Conservation (phyloP, 2,113 vertebrate genomes). For the Megaleporinus macrocephalus region DNA sequence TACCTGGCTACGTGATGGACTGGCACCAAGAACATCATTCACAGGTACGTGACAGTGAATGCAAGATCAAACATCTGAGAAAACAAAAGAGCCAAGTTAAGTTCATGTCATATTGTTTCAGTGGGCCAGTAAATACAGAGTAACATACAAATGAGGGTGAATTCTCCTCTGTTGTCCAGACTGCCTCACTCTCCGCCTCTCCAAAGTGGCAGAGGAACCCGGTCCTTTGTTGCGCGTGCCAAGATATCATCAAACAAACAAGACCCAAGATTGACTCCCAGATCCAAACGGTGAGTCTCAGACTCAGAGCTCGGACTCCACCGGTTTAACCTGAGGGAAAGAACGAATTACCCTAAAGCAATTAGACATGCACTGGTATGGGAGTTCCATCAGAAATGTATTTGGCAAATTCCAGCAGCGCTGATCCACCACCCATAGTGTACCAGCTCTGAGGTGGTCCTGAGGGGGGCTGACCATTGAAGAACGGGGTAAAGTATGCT, state of each 20-base stretch:
- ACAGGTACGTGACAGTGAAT: background rate
- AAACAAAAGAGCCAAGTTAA: too few species aligned
- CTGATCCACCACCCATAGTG: too few species aligned
- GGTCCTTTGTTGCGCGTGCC: constrained; percentile 34
- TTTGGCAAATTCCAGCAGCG: too few species aligned
- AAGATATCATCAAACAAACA: constrained; percentile 5
- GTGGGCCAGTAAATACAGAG: background rate
- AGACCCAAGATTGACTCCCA: background rate
- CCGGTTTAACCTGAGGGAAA: background rate
- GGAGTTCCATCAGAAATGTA: too few species aligned
- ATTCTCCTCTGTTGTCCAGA: background rate
- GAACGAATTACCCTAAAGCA: too few species aligned
- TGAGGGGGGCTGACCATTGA: too few species aligned
- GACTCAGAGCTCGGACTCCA: background rate
- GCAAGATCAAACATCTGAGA: background rate
- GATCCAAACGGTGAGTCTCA: constrained; percentile 6
- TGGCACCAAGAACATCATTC: background rate
- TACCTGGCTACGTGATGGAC: background rate
- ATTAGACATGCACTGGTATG: too few species aligned
- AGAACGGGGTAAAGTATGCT: too few species aligned
- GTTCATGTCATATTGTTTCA: too few species aligned
- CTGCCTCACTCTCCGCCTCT: background rate
- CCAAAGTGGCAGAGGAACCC: constrained; percentile 18
- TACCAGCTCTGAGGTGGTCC: too few species aligned
- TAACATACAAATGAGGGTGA: background rate